These are phyloP conservation scores for Phymorhynchus buccinoides DNA, from an alignment of 1,140 invertebrate genomes.

Conservation along the genomic window DNA sequence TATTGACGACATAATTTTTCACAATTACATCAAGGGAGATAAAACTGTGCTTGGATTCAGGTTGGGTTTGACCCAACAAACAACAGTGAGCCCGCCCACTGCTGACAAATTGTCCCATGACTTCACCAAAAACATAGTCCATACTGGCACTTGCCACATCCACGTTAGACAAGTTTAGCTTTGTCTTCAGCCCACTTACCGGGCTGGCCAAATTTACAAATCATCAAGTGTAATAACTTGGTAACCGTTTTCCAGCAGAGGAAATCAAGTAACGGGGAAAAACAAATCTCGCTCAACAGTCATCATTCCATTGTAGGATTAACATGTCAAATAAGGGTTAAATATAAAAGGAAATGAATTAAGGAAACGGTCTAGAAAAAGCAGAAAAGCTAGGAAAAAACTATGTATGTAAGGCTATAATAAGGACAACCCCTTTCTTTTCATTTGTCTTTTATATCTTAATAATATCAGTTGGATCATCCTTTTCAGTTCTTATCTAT, in stretches of 20 bases:
- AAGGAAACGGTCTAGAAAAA: no score
- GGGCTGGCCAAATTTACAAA: not conserved
- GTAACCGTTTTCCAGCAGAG: not conserved
- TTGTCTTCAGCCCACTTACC: not conserved
- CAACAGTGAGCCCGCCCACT: conserved; percentile 34
- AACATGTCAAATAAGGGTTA: no score
- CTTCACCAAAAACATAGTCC: not conserved
- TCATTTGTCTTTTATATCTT: no score
- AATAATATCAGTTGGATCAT: no score
- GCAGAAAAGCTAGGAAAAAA: no score
- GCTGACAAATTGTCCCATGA: not conserved
- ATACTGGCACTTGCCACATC: not conserved
- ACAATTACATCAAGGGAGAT: conserved; percentile 1
- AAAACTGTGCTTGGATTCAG: not conserved
- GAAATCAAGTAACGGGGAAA: not conserved
- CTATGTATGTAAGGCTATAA: no score
- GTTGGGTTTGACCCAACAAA: not conserved
- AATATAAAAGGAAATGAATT: no score
- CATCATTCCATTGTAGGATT: not conserved
- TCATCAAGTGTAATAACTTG: not conserved
- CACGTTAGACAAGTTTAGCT: not conserved
- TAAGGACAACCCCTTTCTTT: no score
- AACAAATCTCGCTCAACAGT: not conserved
- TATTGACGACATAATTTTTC: conserved; percentile 14
- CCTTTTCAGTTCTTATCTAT: no score